A percentile compares a stretch with the other conserved stretches of the same genome.
phyloP scores from a whole-genome alignment of 2,797 vertebrate species.

The Mycteria americana region DNA sequence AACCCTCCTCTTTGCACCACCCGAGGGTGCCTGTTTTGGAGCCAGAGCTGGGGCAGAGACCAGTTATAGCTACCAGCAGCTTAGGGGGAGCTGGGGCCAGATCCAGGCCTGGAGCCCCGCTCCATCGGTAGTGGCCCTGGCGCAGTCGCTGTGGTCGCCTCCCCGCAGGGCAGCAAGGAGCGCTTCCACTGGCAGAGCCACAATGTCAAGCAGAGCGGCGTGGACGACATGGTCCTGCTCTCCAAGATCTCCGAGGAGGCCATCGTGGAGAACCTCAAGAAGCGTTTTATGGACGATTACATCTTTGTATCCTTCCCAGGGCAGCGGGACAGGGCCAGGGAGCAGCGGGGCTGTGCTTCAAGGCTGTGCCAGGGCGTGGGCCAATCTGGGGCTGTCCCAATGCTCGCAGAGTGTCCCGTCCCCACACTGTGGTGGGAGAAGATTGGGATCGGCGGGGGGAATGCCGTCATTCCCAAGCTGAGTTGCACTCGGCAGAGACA shows the following conservation, averaged over 20 bases:
- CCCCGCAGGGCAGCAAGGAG: slow-evolving; percentile 84
- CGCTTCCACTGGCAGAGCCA: slow-evolving; percentile 98
- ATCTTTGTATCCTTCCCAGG: slow-evolving; percentile 90
- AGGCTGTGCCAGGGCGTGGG: neutral
- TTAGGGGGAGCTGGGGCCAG: neutral
- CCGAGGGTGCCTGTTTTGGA: rapidly evolving
- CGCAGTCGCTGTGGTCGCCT: neutral
- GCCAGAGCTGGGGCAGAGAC: rapidly evolving
- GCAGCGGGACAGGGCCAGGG: rapidly evolving
- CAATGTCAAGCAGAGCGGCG: slow-evolving; percentile 96
- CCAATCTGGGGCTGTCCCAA: neutral
- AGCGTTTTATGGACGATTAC: slow-evolving; percentile 95
- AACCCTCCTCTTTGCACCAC: neutral
- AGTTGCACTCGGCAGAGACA: neutral
- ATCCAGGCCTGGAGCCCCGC: neutral
- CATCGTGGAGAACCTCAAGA: slow-evolving; percentile 95
- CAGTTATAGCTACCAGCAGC: no score
- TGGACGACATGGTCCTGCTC: slow-evolving; percentile 98
- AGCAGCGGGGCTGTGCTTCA: neutral
- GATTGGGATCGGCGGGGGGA: rapidly evolving
- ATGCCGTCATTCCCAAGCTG: neutral
- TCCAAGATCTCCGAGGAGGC: slow-evolving; percentile 94
- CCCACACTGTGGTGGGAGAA: neutral
- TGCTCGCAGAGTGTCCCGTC: rapidly evolving
- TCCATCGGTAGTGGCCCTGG: rapidly evolving